Conservation (phyloP, 2,113 vertebrate species). For the Bucco capensis region DNA sequence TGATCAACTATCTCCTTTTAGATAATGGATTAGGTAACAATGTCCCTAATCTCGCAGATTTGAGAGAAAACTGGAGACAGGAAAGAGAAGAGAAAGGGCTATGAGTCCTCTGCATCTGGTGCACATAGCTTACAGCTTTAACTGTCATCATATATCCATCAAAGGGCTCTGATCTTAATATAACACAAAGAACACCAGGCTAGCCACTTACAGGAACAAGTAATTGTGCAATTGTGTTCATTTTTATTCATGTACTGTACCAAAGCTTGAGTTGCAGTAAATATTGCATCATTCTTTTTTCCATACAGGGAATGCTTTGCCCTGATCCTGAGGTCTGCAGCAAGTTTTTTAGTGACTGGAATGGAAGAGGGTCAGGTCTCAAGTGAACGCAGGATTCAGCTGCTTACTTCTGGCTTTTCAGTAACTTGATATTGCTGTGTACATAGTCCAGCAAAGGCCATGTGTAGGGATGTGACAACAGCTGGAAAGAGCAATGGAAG, state of each 20-base stretch:
- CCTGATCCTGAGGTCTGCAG: not conserved
- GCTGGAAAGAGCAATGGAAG: not conserved
- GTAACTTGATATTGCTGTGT: not conserved
- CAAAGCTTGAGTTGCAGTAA: not conserved
- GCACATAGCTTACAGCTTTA: not conserved
- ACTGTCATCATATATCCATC: not conserved
- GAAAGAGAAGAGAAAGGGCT: not conserved
- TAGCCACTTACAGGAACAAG: not conserved
- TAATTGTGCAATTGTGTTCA: not conserved
- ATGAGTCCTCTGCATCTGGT: not conserved
- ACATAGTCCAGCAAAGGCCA: not conserved
- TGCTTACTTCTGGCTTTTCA: slow-evolving; percentile 9
- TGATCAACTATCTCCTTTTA: not conserved
- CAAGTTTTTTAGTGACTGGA: not conserved
- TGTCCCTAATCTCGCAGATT: not conserved
- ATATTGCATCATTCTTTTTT: not conserved
- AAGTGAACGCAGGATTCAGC: not conserved
- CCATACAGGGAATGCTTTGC: not conserved
- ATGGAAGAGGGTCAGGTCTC: not conserved
- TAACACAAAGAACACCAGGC: not conserved
- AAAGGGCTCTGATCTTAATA: not conserved
- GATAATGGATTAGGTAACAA: not conserved
- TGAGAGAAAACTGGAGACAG: not conserved
- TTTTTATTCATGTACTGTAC: not conserved
- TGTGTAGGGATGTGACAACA: not conserved